Evolutionary conservation across 2,888 invertebrate genomes (phyloP).

Genomic region (Drosophila lacicola): DNA sequence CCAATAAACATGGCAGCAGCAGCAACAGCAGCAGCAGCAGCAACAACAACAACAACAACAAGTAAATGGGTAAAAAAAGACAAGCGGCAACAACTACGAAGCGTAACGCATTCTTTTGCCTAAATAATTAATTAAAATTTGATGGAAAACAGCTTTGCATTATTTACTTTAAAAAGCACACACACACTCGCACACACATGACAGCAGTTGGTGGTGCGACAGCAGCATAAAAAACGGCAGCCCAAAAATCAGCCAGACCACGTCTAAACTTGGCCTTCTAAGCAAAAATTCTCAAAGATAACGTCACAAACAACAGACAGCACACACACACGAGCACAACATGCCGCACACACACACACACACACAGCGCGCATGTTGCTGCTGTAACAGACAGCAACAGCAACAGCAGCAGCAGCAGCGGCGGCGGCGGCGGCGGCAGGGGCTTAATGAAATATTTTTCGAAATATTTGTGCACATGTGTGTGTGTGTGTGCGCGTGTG

Average conservation of each 20-base stretch:
- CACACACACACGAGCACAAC: conserved; percentile 15
- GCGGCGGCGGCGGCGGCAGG: conserved; percentile 18
- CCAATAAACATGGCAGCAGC: conserved; percentile 22
- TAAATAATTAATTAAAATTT: conserved; percentile 85
- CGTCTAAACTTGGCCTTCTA: conserved; percentile 64
- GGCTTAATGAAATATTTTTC: conserved; percentile 76
- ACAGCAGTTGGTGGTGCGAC: conserved; percentile 30
- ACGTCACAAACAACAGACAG: conserved; percentile 48
- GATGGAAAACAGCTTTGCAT: conserved; percentile 84
- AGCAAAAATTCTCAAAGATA: conserved; percentile 63
- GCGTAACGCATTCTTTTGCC: conserved; percentile 73
- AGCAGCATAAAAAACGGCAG: conserved; percentile 25
- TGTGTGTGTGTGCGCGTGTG: conserved; percentile 25
- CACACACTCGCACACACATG: conserved; percentile 20
- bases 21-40: conserved; percentile 13
- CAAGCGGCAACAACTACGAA: conserved; percentile 19
- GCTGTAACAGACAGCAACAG: conserved; percentile 44
- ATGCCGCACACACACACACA: conserved; percentile 19
- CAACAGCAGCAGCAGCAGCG: conserved; percentile 17
- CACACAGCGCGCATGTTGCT: conserved; percentile 27
- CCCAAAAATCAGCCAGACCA: conserved; percentile 57
- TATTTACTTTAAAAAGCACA: conserved; percentile 82
- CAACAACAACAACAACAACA: conserved; percentile 9
- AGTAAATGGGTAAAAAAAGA: conserved; percentile 15
- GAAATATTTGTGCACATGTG: conserved; percentile 68